These are phyloP conservation scores for Anoplolepis gracilipes DNA, from an alignment of 1,140 invertebrate species.

Conservation along the genomic window DNA sequence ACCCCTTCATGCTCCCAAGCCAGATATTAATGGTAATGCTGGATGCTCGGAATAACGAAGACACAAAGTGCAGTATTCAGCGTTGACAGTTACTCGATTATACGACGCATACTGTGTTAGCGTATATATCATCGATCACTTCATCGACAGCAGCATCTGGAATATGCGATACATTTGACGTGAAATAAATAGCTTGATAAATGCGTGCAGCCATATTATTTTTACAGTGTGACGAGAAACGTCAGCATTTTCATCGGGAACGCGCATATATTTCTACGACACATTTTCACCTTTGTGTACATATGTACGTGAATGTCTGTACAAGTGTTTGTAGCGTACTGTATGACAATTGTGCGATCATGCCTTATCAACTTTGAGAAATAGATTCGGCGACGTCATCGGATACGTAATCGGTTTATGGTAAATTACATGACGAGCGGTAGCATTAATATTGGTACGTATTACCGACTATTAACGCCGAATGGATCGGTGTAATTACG, in stretches of 20 bases:
- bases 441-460: constrained; percentile 70
- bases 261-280: background rate
- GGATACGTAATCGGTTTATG: constrained; percentile 50
- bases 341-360: background rate
- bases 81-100: constrained; percentile 63
- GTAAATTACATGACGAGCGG: constrained; percentile 55
- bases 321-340: background rate
- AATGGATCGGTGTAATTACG: constrained; percentile 72
- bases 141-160: constrained; percentile 58
- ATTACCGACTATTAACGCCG: constrained; percentile 73
- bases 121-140: constrained; percentile 58
- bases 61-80: constrained; percentile 63
- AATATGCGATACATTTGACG: constrained; percentile 61
- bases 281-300: background rate
- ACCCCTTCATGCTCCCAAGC: background rate
- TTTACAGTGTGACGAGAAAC: constrained; percentile 41
- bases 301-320: background rate
- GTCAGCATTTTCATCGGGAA: constrained; percentile 39
- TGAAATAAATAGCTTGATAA: constrained; percentile 63
- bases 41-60: constrained; percentile 60
- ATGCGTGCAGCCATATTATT: constrained; percentile 55
- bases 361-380: constrained; percentile 32
- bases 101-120: constrained; percentile 56
- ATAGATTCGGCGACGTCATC: constrained; percentile 32
- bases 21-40: constrained; percentile 60